Evolutionary conservation across 2,113 vertebrate genomes (phyloP).

Genomic region (Physeter macrocephalus): DNA sequence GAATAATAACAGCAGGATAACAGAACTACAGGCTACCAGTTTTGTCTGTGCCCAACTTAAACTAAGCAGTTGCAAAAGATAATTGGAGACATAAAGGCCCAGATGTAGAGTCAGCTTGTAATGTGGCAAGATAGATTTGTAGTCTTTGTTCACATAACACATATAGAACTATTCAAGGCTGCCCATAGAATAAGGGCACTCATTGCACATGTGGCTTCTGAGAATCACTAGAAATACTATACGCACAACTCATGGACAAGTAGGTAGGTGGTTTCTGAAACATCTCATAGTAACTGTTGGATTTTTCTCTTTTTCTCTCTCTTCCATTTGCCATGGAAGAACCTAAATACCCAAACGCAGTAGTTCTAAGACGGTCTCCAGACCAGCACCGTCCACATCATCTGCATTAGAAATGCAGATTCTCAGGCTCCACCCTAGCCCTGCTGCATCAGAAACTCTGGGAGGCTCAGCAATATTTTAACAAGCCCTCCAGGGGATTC

Average conservation of each 20-base stretch:
- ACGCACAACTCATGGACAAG: background rate
- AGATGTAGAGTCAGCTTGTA: background rate
- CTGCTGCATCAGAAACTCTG: background rate
- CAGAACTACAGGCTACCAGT: background rate
- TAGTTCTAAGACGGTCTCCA: background rate
- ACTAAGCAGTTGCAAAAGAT: constrained; percentile 30
- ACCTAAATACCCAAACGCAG: no score
- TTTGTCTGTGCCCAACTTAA: constrained; percentile 19
- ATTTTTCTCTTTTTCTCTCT: background rate
- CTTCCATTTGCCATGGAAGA: background rate
- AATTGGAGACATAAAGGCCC: constrained; percentile 41
- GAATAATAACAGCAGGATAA: background rate
- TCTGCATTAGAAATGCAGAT: background rate
- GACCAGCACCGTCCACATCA: background rate
- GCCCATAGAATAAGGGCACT: background rate
- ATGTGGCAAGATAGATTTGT: background rate
- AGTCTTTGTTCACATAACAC: background rate
- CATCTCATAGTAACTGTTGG: background rate
- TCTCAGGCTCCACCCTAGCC: background rate
- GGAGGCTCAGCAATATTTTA: background rate
- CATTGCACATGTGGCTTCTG: background rate
- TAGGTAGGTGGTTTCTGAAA: background rate
- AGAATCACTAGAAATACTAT: background rate
- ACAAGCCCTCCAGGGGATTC: background rate
- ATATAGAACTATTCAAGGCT: background rate